phyloP scores from a whole-genome alignment of 2,797 vertebrate species.

The Pterois miles region DNA sequence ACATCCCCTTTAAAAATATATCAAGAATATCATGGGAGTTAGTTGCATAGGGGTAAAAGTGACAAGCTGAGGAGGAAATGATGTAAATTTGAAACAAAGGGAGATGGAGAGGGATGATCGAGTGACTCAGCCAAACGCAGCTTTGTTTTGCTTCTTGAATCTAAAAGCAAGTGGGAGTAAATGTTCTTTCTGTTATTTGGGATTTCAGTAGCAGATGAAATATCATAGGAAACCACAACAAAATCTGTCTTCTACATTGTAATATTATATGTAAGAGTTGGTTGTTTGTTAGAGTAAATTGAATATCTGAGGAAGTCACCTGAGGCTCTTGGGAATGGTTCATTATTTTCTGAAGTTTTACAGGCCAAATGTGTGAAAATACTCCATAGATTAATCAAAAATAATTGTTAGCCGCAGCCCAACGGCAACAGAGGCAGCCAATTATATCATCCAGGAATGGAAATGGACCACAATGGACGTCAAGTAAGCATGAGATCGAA shows the following conservation, averaged over 20 bases:
- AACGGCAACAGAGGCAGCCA: not conserved
- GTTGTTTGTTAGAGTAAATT: not conserved
- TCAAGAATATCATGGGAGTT: slow-evolving; percentile 2
- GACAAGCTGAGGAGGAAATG: slow-evolving; percentile 14
- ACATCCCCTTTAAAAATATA: not conserved
- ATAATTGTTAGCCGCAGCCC: not conserved
- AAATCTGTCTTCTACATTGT: not conserved
- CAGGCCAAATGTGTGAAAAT: not conserved
- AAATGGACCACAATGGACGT: not conserved
- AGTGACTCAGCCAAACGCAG: not conserved
- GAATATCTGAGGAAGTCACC: not conserved
- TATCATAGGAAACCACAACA: not conserved
- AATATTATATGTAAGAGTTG: not conserved
- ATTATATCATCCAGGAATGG: not conserved
- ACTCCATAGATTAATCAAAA: not conserved
- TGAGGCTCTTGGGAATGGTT: not conserved
- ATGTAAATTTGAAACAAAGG: slow-evolving; percentile 7
- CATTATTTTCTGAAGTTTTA: not conserved
- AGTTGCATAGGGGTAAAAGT: not conserved
- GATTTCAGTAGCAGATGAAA: slow-evolving; percentile 7
- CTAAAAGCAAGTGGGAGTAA: slow-evolving; percentile 29
- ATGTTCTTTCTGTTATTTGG: not conserved
- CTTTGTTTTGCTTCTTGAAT: slow-evolving; percentile 29
- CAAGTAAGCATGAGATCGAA: not conserved
- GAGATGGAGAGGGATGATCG: slow-evolving; percentile 11